Base-by-base conservation (phyloP, 2,888 invertebrate species). In the Ecdyonurus torrentis region DNA sequence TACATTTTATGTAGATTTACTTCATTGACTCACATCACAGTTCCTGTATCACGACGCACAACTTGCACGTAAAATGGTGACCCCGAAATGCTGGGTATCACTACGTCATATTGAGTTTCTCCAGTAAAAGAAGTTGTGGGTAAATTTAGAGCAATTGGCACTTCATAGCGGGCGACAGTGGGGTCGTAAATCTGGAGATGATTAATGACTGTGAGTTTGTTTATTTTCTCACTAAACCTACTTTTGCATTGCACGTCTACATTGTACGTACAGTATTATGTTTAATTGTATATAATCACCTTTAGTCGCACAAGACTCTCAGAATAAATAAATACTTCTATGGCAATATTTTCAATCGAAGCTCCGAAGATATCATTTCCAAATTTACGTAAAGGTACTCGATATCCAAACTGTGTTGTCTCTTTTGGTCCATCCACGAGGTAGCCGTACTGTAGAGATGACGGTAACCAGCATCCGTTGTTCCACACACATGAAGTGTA, bases 111-210 rank as follows among this genome's bases (percentile, higher is more conserved):
- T 7, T 22, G 59, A 22, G 15, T 22, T 2, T 19, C 23, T 19
- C 23, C 23, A 3, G 5, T 3, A 3, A 24, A 59, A 22, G 19
- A 66, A 25, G 5, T 66, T 64, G 55, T 67, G 61, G 63, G 68
- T 64, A 67, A 68, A 69, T 65, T 69, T 67, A 23, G 67, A 67
- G 65, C 67, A 68, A 68, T 61, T 10, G 66, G 66, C 19, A 64
- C 63, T 61, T 67, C 67, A 59, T 64, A 67, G n/a, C 67, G 64
- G 1, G 18, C n/a, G 1, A 10, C 24, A 1, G 23, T 52, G 1
- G 61, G 25, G n/a, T 63, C 64, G 18, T 64, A 65, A 19, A 66
- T 63, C 65, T 67, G 63, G 1, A 58, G 18, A 5, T n/a, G n/a
- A n/a, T n/a, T n/a, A 18, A 60, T 7, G n/a, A 37, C 5, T 7